Base-by-base conservation (phyloP, 2,888 invertebrate species). In the Acanthacorydalis orientalis region DNA sequence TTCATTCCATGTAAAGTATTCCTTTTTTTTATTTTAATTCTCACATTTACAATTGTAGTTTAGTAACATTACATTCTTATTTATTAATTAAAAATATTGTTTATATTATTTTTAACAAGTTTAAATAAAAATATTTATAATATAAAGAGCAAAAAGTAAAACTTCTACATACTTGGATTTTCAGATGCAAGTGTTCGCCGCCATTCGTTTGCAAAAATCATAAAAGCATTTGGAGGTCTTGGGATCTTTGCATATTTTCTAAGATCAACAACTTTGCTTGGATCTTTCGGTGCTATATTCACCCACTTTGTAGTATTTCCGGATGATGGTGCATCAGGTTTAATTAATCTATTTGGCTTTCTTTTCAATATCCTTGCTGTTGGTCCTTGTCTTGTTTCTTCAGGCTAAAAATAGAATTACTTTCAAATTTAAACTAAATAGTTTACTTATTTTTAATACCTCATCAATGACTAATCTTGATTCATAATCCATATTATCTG, bases 121-220 rank as follows among this genome's bases (percentile, higher is more conserved):
- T 2, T 23, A 23, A 23, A 23, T n/a, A 23, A 23, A 23, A 23
- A 23, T 23, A 4, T 6, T 4, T 4, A 23, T 4, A 23, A 23
- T 23, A 6, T 23, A 2, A 23, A 6, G 2, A 23, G 23, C 6
- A 23, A 23, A 23, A 23, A 23, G 2, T 23, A 23, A 23, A 23
- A 23, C 6, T 23, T 6, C 2, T 31, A 49, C 52, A 51, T 56
- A 64, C 65, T 56, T 48, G 67, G 68, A 58, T 68, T 57, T 56
- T 70, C 62, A 6, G 57, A 53, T 6, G 68, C 64, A 42, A 72
- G 53, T 55, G 65, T 67, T 47, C 64, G 60, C 35, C 71, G 60
- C 68, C 68, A 68, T 53, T 70, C 67, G 52, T 67, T 68, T 2
- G 69, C 68, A 56, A 71, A 72, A 46, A 72, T 63, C 69, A 72